These are phyloP conservation scores for Drosophila navojoa DNA, from an alignment of 1,140 invertebrate species.

Conservation along the genomic window DNA sequence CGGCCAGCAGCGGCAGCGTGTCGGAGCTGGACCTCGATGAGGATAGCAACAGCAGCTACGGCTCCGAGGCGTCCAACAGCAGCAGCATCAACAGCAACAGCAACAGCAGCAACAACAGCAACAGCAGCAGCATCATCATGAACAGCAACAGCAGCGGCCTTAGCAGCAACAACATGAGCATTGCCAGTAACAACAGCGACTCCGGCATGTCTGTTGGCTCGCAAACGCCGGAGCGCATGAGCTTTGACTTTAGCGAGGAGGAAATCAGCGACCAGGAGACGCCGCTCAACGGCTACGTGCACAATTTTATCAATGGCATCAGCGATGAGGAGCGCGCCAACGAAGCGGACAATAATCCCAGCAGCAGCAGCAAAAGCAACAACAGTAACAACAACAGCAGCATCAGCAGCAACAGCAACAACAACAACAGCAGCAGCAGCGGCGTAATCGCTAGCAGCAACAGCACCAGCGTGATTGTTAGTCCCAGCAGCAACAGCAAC, in stretches of 20 bases:
- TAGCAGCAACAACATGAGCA: background rate
- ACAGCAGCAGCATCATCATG: background rate
- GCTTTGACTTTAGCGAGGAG: constrained; percentile 72
- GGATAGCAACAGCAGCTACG: constrained; percentile 51
- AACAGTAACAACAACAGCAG: background rate
- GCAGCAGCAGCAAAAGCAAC: constrained; percentile 3
- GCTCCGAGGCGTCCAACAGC: constrained; percentile 24
- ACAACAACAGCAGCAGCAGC: constrained; percentile 1
- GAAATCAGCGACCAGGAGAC: constrained; percentile 69
- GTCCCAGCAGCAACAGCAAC: background rate
- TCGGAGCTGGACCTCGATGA: constrained; percentile 63
- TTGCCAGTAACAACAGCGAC: constrained; percentile 17
- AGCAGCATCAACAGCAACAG: background rate
- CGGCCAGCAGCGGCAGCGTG: constrained; percentile 1
- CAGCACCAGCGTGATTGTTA: constrained; percentile 6
- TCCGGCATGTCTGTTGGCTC: constrained; percentile 43
- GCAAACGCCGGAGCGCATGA: constrained; percentile 48
- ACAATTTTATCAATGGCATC: constrained; percentile 82
- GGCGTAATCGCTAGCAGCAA: background rate
- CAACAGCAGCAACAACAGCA: background rate
- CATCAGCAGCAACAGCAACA: background rate
- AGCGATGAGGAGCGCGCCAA: constrained; percentile 51
- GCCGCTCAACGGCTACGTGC: constrained; percentile 75
- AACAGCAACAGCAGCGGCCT: background rate
- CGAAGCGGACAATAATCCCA: constrained; percentile 33